Percentiles rank a stretch among this genome's conserved stretches.
phyloP scores from a whole-genome alignment of 1,140 invertebrate genomes.

The Pseudomyrmex cubaensis region DNA sequence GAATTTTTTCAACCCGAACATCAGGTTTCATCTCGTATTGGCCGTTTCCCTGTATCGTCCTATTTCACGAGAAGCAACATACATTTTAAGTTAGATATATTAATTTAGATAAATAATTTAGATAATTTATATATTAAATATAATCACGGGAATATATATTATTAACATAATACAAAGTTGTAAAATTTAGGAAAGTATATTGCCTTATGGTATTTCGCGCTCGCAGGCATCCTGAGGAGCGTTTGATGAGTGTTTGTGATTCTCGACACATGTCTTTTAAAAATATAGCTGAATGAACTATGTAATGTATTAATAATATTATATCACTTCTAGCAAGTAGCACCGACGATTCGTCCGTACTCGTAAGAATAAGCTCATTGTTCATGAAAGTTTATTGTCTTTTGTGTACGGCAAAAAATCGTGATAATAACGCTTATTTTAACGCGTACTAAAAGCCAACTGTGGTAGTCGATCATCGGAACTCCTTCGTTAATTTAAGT shows the following conservation, averaged over 20 bases:
- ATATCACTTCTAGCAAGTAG: conserved; percentile 20
- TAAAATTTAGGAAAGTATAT: not conserved
- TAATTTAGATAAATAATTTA: too few relatives aligned
- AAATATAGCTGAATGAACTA: conserved; percentile 35
- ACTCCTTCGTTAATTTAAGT: not conserved
- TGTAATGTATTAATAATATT: conserved; percentile 9
- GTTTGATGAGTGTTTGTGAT: conserved; percentile 37
- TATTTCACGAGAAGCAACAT: too few relatives aligned
- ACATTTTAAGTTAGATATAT: too few relatives aligned
- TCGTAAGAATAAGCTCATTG: not conserved
- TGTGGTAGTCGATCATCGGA: not conserved
- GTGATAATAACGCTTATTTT: not conserved
- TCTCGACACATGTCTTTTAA: conserved; percentile 42
- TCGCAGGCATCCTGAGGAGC: conserved; percentile 62
- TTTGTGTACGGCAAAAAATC: not conserved
- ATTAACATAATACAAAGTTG: not conserved
- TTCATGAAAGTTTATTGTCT: conserved; percentile 47
- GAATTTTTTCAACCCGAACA: too few relatives aligned
- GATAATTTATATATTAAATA: too few relatives aligned
- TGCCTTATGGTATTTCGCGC: not conserved
- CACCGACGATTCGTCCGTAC: conserved; percentile 16
- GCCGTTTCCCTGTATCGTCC: too few relatives aligned
- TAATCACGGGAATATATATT: not conserved
- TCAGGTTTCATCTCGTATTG: too few relatives aligned
- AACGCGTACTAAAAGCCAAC: not conserved